Conservation (phyloP, 2,888 invertebrate species). For the Diaperis boleti region DNA sequence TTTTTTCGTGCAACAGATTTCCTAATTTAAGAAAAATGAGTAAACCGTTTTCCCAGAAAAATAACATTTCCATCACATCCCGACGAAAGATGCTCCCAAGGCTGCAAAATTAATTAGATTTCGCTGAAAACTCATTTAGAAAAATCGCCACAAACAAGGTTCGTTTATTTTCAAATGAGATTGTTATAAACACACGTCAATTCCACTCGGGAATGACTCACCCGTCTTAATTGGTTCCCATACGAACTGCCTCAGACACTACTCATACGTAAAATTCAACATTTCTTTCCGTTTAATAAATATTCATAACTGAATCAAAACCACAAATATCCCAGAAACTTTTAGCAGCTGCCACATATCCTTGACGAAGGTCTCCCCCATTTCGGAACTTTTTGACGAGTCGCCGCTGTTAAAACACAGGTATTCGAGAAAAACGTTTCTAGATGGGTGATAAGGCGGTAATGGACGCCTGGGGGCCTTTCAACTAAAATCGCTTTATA, state of each 20-base stretch:
- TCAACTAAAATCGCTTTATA: slow-evolving; percentile 36
- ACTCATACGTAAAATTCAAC: slow-evolving; percentile 1
- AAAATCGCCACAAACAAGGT: slow-evolving; percentile 2
- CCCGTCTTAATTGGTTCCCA: slow-evolving; percentile 6
- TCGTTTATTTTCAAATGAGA: slow-evolving; percentile 16
- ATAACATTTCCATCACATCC: not conserved
- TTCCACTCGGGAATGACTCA: slow-evolving; percentile 11
- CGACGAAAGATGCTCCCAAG: slow-evolving; percentile 16
- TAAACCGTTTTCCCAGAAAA: slow-evolving; percentile 1
- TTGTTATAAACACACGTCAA: slow-evolving; percentile 14
- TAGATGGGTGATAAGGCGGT: slow-evolving; percentile 49
- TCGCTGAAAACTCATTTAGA: slow-evolving; percentile 8
- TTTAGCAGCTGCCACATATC: slow-evolving; percentile 35
- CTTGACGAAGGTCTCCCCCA: slow-evolving; percentile 37
- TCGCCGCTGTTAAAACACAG: slow-evolving; percentile 45
- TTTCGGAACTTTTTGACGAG: slow-evolving; percentile 42
- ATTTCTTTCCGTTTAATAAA: slow-evolving; percentile 31
- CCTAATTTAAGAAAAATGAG: not conserved
- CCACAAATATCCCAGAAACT: slow-evolving; percentile 24
- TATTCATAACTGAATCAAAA: slow-evolving; percentile 38
- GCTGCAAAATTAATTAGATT: slow-evolving; percentile 7
- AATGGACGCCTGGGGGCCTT: slow-evolving; percentile 46
- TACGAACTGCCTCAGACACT: slow-evolving; percentile 5
- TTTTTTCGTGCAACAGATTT: too few relatives aligned
- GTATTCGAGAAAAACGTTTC: slow-evolving; percentile 44